These are phyloP conservation scores for Columba livia DNA, from an alignment of 2,113 vertebrate genomes.

Conservation along the genomic window DNA sequence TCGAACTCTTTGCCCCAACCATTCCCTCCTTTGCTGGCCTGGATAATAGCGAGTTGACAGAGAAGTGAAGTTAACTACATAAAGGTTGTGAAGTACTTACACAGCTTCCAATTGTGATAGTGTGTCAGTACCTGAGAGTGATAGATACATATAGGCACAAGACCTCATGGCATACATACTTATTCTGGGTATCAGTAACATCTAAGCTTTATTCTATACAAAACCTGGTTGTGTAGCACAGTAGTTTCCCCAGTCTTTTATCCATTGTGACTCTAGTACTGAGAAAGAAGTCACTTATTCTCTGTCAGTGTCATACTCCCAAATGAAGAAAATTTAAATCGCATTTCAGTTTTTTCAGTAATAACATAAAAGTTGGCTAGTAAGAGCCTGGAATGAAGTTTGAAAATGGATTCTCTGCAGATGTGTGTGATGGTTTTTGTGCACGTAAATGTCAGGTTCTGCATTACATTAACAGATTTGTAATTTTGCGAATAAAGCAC, in stretches of 20 bases:
- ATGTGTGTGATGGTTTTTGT: background rate
- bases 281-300: background rate
- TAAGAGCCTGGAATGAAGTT: background rate
- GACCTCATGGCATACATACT: background rate
- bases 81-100: background rate
- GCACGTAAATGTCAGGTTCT: background rate
- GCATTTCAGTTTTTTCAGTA: background rate
- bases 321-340: slow-evolving; percentile 4
- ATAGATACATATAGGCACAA: background rate
- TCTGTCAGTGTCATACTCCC: background rate
- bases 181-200: background rate
- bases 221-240: background rate
- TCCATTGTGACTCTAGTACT: background rate
- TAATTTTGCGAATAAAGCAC: background rate
- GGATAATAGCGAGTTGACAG: background rate
- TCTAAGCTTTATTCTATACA: background rate
- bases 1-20: background rate
- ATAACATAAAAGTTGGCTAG: background rate
- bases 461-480: accelerated
- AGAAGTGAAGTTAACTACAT: background rate
- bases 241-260: background rate
- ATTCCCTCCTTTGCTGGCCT: background rate
- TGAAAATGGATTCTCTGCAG: background rate
- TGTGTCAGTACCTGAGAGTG: background rate
- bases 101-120: background rate